phyloP scores from a whole-genome alignment of 2,113 vertebrate species.

The Pygoscelis antarcticus region DNA sequence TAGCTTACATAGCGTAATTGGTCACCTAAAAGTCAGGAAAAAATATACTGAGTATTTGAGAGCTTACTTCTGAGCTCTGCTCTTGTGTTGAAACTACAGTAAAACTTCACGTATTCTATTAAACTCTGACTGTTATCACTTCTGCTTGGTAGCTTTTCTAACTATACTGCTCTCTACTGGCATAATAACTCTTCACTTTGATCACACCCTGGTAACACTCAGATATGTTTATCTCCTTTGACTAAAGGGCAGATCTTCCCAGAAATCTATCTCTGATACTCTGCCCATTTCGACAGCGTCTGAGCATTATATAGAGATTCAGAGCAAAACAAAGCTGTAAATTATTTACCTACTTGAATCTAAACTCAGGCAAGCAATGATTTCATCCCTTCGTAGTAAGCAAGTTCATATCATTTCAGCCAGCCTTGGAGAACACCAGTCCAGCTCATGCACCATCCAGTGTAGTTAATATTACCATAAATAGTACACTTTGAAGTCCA shows the following conservation, averaged over 20 bases:
- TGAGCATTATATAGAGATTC: background rate
- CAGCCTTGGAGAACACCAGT: background rate
- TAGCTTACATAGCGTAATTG: background rate
- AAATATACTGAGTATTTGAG: background rate
- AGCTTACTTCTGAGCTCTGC: background rate
- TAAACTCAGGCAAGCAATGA: background rate
- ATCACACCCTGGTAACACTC: background rate
- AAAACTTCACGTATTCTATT: background rate
- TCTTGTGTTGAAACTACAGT: background rate
- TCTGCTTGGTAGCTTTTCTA: background rate
- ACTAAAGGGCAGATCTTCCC: conserved; percentile 2
- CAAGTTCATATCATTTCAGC: background rate
- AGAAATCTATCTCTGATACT: background rate
- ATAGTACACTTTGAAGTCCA: background rate
- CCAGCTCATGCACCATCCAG: background rate
- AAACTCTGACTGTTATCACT: background rate
- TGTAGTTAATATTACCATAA: background rate
- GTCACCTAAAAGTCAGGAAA: background rate
- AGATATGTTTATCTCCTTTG: background rate
- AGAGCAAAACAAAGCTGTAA: conserved; percentile 47
- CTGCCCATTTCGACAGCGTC: accelerated
- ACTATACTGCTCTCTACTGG: background rate
- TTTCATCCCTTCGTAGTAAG: background rate
- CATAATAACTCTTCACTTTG: background rate
- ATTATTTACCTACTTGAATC: conserved; percentile 13